Evolutionary conservation across 2,113 vertebrate species (phyloP).

Genomic region (Urocynchramus pylzowi): DNA sequence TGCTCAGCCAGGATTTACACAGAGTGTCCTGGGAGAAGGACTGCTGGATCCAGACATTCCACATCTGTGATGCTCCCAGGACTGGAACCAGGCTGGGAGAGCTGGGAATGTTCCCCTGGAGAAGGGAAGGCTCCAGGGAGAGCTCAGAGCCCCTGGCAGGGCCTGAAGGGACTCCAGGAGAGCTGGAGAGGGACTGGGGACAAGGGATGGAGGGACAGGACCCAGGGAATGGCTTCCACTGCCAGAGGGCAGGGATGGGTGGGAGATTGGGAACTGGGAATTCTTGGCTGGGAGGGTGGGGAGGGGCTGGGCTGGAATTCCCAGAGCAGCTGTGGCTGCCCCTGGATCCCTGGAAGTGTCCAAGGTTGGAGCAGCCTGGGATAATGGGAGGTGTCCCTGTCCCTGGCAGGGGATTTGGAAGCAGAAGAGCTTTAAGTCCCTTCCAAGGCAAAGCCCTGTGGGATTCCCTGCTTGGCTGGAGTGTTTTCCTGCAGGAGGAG

Average conservation of each 20-base stretch:
- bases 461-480: not conserved
- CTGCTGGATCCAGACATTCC: not conserved
- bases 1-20: not conserved
- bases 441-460: not conserved
- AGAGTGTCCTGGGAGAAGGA: not conserved
- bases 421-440: not conserved
- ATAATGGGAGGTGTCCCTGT: fast-evolving
- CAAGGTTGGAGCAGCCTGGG: fast-evolving
- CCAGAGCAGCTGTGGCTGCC: not conserved
- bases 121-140: fast-evolving
- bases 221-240: not conserved
- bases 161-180: not conserved
- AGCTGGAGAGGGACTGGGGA: not conserved
- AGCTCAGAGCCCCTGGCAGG: not conserved
- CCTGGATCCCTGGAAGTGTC: not conserved
- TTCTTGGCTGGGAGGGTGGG: not conserved
- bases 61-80: not conserved
- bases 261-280: not conserved
- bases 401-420: not conserved
- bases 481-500: not conserved
- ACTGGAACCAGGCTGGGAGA: not conserved
- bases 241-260: not conserved
- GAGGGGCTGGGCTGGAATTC: not conserved
- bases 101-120: not conserved
- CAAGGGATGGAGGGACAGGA: not conserved